Conservation (phyloP, 2,113 vertebrate genomes). For the Passer montanus region DNA sequence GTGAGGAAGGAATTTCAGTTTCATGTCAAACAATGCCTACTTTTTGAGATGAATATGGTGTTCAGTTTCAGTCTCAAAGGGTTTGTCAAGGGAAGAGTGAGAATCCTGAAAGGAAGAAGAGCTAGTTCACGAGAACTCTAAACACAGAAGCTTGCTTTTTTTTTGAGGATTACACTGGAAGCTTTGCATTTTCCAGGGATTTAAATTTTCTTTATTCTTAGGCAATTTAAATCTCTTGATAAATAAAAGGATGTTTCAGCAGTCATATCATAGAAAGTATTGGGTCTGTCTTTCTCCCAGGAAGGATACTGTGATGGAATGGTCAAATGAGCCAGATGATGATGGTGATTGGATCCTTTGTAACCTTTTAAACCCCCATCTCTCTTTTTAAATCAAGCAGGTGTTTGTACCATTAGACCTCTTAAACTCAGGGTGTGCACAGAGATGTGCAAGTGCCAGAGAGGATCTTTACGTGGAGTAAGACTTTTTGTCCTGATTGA, state of each 20-base stretch:
- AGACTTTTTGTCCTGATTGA: not conserved
- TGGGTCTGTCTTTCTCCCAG: not conserved
- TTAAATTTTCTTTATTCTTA: not conserved
- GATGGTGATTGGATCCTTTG: not conserved
- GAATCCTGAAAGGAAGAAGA: constrained; percentile 9
- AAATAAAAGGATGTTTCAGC: not conserved
- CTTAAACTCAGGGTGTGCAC: not conserved
- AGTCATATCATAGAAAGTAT: not conserved
- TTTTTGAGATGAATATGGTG: not conserved
- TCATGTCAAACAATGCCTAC: not conserved
- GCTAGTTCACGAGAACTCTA: constrained; percentile 4
- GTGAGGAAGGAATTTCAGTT: not conserved
- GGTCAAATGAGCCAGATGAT: not conserved
- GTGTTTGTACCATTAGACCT: not conserved
- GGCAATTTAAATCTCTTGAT: not conserved
- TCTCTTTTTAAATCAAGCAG: not conserved
- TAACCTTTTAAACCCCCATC: not conserved
- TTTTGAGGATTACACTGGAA: constrained; percentile 17
- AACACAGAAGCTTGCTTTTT: not conserved
- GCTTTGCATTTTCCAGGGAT: not conserved
- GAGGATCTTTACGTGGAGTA: not conserved
- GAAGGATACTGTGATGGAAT: not conserved
- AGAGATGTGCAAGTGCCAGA: not conserved
- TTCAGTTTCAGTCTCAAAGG: not conserved
- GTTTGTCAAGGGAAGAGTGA: constrained; percentile 8